Evolutionary conservation across 1,140 invertebrate species (phyloP).

Genomic region (fruit fly (Drosophila melanogaster)): DNA sequence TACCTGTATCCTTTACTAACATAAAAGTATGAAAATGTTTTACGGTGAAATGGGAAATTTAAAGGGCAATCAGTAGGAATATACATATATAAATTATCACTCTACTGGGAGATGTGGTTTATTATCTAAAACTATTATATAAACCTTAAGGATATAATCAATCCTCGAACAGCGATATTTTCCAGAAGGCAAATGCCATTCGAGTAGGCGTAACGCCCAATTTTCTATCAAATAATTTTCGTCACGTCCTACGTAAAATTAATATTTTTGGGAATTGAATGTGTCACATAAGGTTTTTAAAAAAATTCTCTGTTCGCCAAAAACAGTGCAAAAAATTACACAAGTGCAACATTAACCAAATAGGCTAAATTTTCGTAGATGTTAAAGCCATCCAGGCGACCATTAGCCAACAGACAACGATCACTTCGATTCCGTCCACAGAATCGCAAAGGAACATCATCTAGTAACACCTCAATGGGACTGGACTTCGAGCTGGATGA

Average conservation of each 20-base stretch:
- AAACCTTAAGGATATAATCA: not conserved
- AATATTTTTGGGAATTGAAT: conserved; percentile 49
- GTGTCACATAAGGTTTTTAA: conserved; percentile 39
- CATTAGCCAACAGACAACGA: conserved; percentile 15
- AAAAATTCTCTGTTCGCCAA: conserved; percentile 78
- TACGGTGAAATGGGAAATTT: too few relatives aligned
- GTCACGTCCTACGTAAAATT: conserved; percentile 40
- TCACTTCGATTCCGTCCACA: conserved; percentile 3
- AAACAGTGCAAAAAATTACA: conserved; percentile 49
- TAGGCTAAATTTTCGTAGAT: conserved; percentile 64
- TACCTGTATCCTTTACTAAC: too few relatives aligned
- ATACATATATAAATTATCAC: too few relatives aligned
- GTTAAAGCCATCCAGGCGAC: conserved; percentile 23
- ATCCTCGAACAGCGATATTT: not conserved
- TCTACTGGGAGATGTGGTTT: too few relatives aligned
- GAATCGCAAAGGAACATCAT: not conserved
- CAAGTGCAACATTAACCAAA: conserved; percentile 28
- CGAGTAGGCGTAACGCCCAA: conserved; percentile 21
- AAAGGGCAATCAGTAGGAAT: too few relatives aligned
- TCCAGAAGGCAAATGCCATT: not conserved
- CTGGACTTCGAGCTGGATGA: conserved; percentile 36
- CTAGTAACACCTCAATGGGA: conserved; percentile 27
- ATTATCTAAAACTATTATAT: too few relatives aligned
- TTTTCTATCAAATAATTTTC: conserved; percentile 38
- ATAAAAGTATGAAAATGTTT: too few relatives aligned